Evolutionary conservation across 2,888 invertebrate genomes (phyloP).

Genomic region (Drosophila yooni): DNA sequence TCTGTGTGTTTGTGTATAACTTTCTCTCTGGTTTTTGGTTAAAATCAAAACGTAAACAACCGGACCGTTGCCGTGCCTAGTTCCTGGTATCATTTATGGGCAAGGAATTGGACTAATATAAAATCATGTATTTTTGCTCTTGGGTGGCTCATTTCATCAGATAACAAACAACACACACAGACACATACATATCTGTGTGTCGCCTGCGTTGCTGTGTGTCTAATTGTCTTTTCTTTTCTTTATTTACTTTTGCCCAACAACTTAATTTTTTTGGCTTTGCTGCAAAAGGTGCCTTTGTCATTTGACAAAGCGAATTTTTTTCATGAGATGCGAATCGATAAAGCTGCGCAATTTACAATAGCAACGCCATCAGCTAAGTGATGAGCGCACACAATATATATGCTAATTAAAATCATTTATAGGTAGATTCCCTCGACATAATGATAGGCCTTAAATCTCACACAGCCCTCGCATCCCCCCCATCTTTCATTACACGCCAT

Average conservation of each 20-base stretch:
- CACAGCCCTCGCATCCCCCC: not conserved
- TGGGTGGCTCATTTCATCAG: slow-evolving; percentile 70
- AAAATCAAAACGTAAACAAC: slow-evolving; percentile 75
- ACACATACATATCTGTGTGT: not conserved
- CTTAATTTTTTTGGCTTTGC: slow-evolving; percentile 64
- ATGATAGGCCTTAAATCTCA: slow-evolving; percentile 14
- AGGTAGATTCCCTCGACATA: slow-evolving; percentile 17
- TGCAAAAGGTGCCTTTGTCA: slow-evolving; percentile 42
- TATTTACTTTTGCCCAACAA: slow-evolving; percentile 61
- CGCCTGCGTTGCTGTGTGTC: slow-evolving; percentile 20
- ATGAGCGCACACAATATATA: slow-evolving; percentile 12
- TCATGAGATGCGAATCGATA: slow-evolving; percentile 56
- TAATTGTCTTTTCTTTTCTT: slow-evolving; percentile 43
- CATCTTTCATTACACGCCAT: slow-evolving; percentile 11
- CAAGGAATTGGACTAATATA: slow-evolving; percentile 63
- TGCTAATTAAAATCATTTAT: slow-evolving; percentile 77
- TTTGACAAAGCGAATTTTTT: slow-evolving; percentile 55
- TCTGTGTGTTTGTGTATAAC: slow-evolving; percentile 7
- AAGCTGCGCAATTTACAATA: slow-evolving; percentile 41
- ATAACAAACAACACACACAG: slow-evolving; percentile 51
- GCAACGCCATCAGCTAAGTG: slow-evolving; percentile 16
- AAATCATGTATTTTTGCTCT: slow-evolving; percentile 72
- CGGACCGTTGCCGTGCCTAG: slow-evolving; percentile 67
- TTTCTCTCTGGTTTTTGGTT: slow-evolving; percentile 11
- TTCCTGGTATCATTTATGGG: slow-evolving; percentile 55